phyloP scores from a whole-genome alignment of 1,140 invertebrate genomes.

The Euwallacea similis region DNA sequence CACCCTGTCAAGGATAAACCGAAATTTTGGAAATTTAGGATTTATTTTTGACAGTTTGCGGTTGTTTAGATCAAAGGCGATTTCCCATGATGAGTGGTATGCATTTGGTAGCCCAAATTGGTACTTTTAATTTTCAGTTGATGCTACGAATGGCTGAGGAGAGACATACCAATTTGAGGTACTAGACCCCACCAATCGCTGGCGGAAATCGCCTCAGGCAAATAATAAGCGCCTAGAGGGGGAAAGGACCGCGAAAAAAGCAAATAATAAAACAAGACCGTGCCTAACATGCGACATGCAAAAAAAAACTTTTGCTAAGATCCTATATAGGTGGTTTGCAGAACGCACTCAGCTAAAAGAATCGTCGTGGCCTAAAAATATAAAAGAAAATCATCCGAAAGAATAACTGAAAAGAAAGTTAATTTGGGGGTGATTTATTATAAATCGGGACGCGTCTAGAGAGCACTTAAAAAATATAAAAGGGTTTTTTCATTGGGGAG shows the following conservation, averaged over 20 bases:
- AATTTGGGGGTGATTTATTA: constrained; percentile 37
- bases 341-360: too few species aligned
- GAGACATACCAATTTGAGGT: too few species aligned
- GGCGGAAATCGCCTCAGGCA: constrained; percentile 31
- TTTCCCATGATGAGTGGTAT: too few species aligned
- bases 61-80: too few species aligned
- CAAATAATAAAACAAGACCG: constrained; percentile 1
- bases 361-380: constrained; percentile 8
- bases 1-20: background rate
- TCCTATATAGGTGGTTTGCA: background rate
- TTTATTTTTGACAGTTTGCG: too few species aligned
- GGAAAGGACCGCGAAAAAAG: background rate
- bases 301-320: background rate
- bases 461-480: constrained; percentile 46
- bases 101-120: too few species aligned
- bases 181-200: constrained; percentile 7
- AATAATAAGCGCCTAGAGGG: constrained; percentile 18
- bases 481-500: constrained; percentile 41
- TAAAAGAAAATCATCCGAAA: constrained; percentile 25
- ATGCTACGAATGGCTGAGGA: too few species aligned
- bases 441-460: constrained; percentile 41
- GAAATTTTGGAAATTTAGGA: background rate
- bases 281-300: background rate
- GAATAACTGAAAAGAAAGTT: constrained; percentile 37
- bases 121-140: too few species aligned